Evolutionary conservation across 2,888 invertebrate genomes (phyloP), one percentile per base, ranked within the genome.

Genomic region (Ornithoptera alexandrae): DNA sequence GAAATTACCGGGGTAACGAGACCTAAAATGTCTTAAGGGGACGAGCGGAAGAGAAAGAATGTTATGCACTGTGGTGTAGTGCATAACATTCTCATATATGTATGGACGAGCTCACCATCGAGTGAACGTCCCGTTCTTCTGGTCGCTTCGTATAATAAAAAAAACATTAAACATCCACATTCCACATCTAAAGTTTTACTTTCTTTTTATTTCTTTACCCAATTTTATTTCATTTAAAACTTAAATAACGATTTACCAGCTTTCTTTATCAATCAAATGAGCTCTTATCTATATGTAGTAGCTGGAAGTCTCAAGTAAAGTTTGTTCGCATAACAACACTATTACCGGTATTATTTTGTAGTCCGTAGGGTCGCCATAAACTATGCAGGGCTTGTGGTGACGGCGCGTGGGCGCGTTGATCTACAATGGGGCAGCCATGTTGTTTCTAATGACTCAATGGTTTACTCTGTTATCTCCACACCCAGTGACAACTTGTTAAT

Each of bases 381-480:
- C 83, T 76, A 82, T 77, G 74, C 79, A 75, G 78, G 78, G 78
- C 81, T 83, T 80, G 85, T 83, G 85, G 84, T 83, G 89, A 89
- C 78, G 79, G 82, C 80, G 84, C 85, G 91, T 91, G 81, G 91
- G 91, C 79, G 77, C 74, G 67, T 73, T 88, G 90, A 92, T 86
- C 84, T 87, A 90, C 82, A 83, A 77, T 77, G 78, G 79, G 76
- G 78, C 77, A 76, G 81, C 84, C 83, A 85, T 89, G 87, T 88
- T 90, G 89, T 88, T 88, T 88, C 86, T 89, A 90, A 90, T 90
- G 88, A 87, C 88, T 90, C 86, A 88, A 89, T 88, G 84, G 73
- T 79, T 67, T 62, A 72, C 64, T 70, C 68, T 65, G 65, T 69
- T 65, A 68, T 68, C 62, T 68, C 46, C 68, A 57, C 39, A 66